Percentiles rank a stretch among this genome's conserved stretches.
Conservation (phyloP, 2,113 vertebrate species). For the Odontophorus gujanensis region DNA sequence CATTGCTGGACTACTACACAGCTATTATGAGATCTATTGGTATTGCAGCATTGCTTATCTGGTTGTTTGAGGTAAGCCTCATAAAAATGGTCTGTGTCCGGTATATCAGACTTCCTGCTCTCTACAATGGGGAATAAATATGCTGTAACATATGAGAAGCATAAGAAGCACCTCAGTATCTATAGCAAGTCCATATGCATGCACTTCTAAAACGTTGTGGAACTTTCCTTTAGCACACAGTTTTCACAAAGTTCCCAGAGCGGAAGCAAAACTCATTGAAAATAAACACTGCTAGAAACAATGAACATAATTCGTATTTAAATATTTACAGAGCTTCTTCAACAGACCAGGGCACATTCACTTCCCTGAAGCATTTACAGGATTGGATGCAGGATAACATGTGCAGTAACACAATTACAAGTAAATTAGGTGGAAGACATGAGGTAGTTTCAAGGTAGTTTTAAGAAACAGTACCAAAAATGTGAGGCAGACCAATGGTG, state of each 20-base stretch:
- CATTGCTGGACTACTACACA: slow-evolving; percentile 85
- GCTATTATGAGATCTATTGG: slow-evolving; percentile 86
- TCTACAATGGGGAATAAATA: background rate
- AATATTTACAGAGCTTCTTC: background rate
- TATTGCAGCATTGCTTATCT: slow-evolving; percentile 81
- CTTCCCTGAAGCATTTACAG: background rate
- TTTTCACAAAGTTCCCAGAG: background rate
- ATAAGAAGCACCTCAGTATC: background rate
- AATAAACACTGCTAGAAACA: background rate
- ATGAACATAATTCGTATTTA: background rate
- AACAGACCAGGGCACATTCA: background rate
- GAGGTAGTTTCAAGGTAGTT: background rate
- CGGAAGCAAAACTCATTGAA: background rate
- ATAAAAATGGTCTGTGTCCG: background rate
- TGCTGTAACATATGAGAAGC: accelerated
- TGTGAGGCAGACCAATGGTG: background rate
- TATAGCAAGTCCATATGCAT: background rate
- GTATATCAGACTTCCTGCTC: background rate
- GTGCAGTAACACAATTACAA: background rate
- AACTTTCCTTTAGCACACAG: background rate
- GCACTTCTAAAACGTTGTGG: background rate
- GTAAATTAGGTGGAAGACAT: background rate
- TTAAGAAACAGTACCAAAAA: background rate
- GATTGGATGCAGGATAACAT: background rate
- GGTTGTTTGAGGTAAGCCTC: slow-evolving; percentile 86